A percentile compares a stretch with the other conserved stretches of the same genome.
Conservation (phyloP, 1,140 invertebrate genomes). For the Macrotrachela quadricornifera region DNA sequence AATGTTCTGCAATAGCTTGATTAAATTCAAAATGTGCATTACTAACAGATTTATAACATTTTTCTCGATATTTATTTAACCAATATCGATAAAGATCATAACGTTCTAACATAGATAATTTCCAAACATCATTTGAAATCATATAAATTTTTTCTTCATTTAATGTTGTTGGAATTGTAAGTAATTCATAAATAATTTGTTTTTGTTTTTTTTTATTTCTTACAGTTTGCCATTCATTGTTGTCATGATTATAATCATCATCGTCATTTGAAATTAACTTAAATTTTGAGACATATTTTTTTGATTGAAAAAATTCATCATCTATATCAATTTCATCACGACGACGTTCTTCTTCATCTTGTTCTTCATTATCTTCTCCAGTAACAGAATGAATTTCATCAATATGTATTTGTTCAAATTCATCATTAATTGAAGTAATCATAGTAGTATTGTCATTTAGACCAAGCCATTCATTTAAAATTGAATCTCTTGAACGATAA, state of each 20-base stretch:
- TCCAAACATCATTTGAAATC: slow-evolving; percentile 5
- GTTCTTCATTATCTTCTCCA: background rate
- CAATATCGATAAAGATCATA: slow-evolving; percentile 14
- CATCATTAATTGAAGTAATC: background rate
- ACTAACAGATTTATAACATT: background rate
- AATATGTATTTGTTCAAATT: background rate
- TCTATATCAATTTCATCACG: background rate
- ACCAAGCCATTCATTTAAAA: no score
- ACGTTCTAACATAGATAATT: slow-evolving; percentile 10
- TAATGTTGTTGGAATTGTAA: no score
- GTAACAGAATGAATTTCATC: background rate
- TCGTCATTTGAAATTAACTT: no score
- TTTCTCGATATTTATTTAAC: slow-evolving; percentile 2
- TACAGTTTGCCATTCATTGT: background rate
- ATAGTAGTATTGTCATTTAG: background rate
- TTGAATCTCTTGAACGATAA: no score
- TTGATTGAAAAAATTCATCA: no score
- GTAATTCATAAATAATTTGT: no score
- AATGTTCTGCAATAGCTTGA: background rate
- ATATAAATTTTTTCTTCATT: no score
- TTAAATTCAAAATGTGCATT: slow-evolving; percentile 3
- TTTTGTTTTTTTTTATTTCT: no score
- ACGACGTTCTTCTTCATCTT: background rate
- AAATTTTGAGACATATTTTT: no score
- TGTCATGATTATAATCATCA: no score